Evolutionary conservation across 2,797 vertebrate genomes (phyloP).

Genomic region (Falco columbarius): DNA sequence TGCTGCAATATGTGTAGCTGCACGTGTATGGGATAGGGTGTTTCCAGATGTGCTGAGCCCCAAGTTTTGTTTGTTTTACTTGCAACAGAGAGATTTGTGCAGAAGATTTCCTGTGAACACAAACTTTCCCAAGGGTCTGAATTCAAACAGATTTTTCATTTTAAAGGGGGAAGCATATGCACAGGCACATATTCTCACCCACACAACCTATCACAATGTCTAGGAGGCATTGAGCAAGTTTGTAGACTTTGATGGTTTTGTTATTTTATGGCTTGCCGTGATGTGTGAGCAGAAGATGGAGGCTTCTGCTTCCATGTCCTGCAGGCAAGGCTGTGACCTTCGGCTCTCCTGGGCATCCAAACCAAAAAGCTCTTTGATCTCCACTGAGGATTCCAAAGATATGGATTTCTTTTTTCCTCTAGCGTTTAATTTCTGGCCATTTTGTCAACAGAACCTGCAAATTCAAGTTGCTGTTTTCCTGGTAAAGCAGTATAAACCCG

Average conservation of each 20-base stretch:
- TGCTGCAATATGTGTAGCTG: neutral
- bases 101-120: neutral
- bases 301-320: neutral
- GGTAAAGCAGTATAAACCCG: neutral
- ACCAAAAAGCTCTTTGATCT: neutral
- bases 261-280: neutral
- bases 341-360: neutral
- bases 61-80: neutral
- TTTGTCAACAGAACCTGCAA: neutral
- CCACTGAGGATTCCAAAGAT: neutral
- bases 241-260: neutral
- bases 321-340: neutral
- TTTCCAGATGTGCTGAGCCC: neutral
- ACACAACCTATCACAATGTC: rapidly evolving
- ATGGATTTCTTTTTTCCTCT: neutral
- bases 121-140: neutral
- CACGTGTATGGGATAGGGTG: neutral
- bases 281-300: neutral
- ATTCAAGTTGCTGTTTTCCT: neutral
- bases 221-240: neutral
- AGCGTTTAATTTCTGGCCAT: neutral
- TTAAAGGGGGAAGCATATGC: neutral
- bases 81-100: neutral
- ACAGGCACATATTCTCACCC: neutral
- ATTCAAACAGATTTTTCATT: neutral